Base-by-base conservation (phyloP, 2,113 vertebrate species). In the Eulacestoma nigropectus region DNA sequence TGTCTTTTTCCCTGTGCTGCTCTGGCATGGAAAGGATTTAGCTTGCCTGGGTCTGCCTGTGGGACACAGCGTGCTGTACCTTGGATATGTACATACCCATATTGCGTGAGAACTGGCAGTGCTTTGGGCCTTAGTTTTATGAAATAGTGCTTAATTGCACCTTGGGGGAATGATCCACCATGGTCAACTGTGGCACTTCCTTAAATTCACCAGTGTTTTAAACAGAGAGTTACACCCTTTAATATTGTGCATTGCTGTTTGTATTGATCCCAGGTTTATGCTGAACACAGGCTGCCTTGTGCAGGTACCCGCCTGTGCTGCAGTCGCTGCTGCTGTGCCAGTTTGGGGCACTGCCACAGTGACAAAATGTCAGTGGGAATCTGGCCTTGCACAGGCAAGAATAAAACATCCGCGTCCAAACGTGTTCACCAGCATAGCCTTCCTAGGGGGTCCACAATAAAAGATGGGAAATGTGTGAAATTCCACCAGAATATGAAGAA, bases 361-460 rank as follows among this genome's bases (percentile, higher is more conserved):
- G 79, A 35, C 32, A 91, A 53, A 84, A 63, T 35, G 11, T 17
- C 42, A 32, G 25, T 18, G 41, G 21, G 21, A 26, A 32, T n/a
- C 35, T 68, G 35, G 30, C 17, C 52, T 57, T 55, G 23, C 37
- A 72, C 0, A 3, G 35, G 9, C 20, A 22, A 10, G 41, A 57
- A 50, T 35, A 60, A 84, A 64, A 80, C 0, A 3, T 8, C 68
- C 59, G n/a, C 67, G 35, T 72, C 56, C 3, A 9, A 64, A 49
- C 0, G 0, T 22, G 29, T 84, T 3, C 29, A 16, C 17, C 27
- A 47, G 22, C 1, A 1, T 13, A 55, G 42, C 27, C 53, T 88
- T 78, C 18, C 27, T 9, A 0, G 29, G 26, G 25, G 6, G 9
- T 13, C 30, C 2, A 1, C 13, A 29, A 33, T 50, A 60, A 63